Conservation (phyloP, 64 coral and sea anemone genomes). For the Platygyra sinensis region DNA sequence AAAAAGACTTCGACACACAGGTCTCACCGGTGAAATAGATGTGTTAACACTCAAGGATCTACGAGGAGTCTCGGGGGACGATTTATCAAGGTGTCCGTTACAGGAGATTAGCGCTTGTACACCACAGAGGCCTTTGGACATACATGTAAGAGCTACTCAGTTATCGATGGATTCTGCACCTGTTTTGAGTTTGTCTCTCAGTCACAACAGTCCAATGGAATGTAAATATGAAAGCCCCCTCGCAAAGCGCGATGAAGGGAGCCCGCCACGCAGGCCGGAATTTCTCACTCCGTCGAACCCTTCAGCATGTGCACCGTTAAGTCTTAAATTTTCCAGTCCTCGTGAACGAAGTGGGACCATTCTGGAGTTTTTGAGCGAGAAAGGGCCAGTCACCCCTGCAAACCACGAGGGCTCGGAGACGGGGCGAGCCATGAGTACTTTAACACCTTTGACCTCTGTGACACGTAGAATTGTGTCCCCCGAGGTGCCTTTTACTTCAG, state of each 20-base stretch:
- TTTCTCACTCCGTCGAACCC: conserved; percentile 16
- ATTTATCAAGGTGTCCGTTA: not conserved
- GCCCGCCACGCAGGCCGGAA: not conserved
- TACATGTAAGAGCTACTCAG: not conserved
- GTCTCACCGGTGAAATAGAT: conserved; percentile 79
- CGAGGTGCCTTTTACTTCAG: not conserved
- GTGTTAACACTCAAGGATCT: conserved; percentile 41
- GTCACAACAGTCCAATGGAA: conserved; percentile 1
- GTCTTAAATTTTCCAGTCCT: conserved; percentile 5
- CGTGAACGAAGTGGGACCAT: conserved; percentile 17
- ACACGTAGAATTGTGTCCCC: not conserved
- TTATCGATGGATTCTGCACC: not conserved
- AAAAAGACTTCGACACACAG: conserved; percentile 73
- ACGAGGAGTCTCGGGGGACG: not conserved
- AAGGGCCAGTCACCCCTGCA: conserved; percentile 3
- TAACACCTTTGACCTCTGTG: not conserved
- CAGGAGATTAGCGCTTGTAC: not conserved
- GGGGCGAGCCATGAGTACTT: not conserved
- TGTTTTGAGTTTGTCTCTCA: not conserved
- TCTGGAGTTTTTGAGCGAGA: conserved; percentile 18
- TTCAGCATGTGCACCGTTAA: not conserved
- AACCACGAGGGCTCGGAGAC: not conserved
- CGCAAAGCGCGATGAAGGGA: not conserved
- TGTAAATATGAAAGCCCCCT: not conserved
- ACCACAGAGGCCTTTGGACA: not conserved